These are phyloP conservation scores for Dilophus febrilis DNA, from an alignment of 2,888 invertebrate genomes.

Conservation along the genomic window DNA sequence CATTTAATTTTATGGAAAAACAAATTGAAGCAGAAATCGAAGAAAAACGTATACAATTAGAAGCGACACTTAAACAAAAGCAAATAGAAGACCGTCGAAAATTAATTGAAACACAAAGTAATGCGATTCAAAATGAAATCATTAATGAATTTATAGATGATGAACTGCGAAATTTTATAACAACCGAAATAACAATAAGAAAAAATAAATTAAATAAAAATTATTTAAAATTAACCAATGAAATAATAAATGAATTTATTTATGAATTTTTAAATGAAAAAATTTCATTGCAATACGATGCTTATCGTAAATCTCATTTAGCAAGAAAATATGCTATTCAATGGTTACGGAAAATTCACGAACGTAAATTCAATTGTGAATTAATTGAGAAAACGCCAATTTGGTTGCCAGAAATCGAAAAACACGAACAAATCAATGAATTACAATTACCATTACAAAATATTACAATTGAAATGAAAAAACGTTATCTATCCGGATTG, in stretches of 20 bases:
- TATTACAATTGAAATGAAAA: constrained; percentile 30
- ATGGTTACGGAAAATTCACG: constrained; percentile 31
- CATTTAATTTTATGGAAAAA: too few relatives aligned
- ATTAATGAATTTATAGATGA: constrained; percentile 3
- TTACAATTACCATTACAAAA: constrained; percentile 30
- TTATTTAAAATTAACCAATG: background rate
- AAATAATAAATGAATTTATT: constrained; percentile 6
- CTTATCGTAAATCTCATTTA: constrained; percentile 1
- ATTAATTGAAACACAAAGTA: background rate
- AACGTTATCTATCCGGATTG: constrained; percentile 32
- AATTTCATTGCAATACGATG: background rate
- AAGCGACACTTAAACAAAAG: constrained; percentile 5
- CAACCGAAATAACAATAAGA: background rate
- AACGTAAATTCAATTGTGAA: constrained; percentile 31
- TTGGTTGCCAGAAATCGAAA: constrained; percentile 30
- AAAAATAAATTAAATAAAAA: background rate
- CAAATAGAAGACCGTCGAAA: background rate
- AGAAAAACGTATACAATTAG: too few relatives aligned
- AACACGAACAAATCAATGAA: constrained; percentile 16
- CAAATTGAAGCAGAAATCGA: too few relatives aligned
- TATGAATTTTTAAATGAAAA: constrained; percentile 1
- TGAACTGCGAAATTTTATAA: too few relatives aligned
- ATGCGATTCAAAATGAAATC: constrained; percentile 4
- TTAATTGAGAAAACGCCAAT: constrained; percentile 37
- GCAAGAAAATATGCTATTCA: constrained; percentile 24